Percentiles rank a stretch among this genome's conserved stretches.
Conservation (phyloP, 53 echinoderm and acorn worm species). For the Arbacia lixula region DNA sequence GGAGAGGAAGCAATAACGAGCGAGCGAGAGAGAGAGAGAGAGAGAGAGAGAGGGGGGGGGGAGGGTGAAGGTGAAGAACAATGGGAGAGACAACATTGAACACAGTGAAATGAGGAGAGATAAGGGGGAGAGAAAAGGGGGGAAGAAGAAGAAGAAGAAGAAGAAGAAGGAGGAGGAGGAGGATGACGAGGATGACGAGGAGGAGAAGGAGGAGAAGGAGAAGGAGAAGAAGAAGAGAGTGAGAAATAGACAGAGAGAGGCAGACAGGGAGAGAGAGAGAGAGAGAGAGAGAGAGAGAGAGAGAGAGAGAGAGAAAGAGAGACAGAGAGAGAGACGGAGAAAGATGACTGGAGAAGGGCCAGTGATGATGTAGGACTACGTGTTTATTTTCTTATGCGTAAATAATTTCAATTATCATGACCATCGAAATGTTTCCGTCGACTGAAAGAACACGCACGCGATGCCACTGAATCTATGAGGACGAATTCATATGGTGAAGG, state of each 20-base stretch:
- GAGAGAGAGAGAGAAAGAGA: neutral
- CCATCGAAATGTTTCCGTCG: conserved; percentile 37
- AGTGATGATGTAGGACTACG: neutral
- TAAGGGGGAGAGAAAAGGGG: too few species aligned
- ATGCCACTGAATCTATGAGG: too few species aligned
- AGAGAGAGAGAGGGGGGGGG: too few species aligned
- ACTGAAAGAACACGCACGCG: conserved; percentile 17
- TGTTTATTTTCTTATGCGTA: neutral
- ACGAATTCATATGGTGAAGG: too few species aligned
- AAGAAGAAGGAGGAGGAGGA: neutral
- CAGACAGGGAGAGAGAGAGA: neutral
- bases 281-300: neutral
- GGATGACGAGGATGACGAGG: neutral
- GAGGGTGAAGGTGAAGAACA: too few species aligned
- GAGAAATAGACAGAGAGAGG: neutral
- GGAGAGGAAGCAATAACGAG: too few species aligned
- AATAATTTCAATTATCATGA: conserved; percentile 38
- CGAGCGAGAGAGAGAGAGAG: too few species aligned
- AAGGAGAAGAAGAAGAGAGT: neutral
- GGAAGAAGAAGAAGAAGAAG: neutral
- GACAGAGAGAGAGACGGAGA: neutral
- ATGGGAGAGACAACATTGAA: too few species aligned
- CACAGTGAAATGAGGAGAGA: too few species aligned
- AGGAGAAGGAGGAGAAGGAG: neutral
- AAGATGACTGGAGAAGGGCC: conserved; percentile 8